These are phyloP conservation scores for Nylanderia fulva DNA, from an alignment of 1,140 invertebrate species.

Conservation along the genomic window DNA sequence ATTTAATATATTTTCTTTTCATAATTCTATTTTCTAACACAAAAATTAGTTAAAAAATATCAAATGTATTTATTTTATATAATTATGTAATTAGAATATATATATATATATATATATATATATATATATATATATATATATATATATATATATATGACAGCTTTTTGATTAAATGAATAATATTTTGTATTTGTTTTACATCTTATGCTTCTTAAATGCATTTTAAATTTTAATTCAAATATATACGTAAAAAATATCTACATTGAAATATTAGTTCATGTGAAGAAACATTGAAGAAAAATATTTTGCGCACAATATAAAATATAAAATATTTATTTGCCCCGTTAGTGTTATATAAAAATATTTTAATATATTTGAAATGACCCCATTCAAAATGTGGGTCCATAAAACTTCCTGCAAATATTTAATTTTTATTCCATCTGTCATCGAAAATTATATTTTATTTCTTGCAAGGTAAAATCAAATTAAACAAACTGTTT, in stretches of 20 bases:
- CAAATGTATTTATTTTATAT: not conserved
- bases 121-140: too few species aligned
- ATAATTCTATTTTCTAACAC: not conserved
- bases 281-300: not conserved
- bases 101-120: too few species aligned
- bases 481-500: not conserved
- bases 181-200: not conserved
- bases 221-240: conserved; percentile 24
- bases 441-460: not conserved
- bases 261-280: not conserved
- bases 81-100: not conserved
- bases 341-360: not conserved
- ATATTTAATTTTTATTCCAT: not conserved
- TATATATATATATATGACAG: too few species aligned
- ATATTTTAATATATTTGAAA: not conserved
- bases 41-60: not conserved
- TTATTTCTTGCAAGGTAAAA: not conserved
- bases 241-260: not conserved
- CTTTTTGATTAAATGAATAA: not conserved
- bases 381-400: not conserved
- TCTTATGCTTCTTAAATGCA: too few species aligned
- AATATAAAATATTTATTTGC: not conserved
- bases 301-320: not conserved
- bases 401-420: not conserved
- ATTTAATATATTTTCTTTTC: not conserved